Percentiles rank a stretch among this genome's conserved stretches.
These are phyloP conservation scores for Rhinopithecus roxellana DNA, from an alignment of 2,113 vertebrate genomes.

Conservation along the genomic window DNA sequence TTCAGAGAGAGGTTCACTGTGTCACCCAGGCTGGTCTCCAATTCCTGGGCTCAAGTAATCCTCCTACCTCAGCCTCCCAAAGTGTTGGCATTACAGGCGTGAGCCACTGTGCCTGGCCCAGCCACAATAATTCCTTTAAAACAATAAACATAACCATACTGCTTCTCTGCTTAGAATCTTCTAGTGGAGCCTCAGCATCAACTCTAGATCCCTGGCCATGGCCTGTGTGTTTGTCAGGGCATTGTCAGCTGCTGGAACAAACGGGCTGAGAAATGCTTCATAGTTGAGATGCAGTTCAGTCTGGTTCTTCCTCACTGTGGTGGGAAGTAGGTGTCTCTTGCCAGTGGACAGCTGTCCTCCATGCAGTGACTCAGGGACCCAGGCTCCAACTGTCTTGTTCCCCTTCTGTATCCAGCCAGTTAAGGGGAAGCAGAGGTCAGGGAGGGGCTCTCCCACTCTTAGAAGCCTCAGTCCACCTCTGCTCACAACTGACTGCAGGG, in stretches of 20 bases:
- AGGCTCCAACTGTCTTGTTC: neutral
- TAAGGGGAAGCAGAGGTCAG: neutral
- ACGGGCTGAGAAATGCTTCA: neutral
- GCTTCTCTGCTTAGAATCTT: neutral
- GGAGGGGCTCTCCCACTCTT: neutral
- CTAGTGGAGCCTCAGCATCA: neutral
- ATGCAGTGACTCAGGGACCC: neutral
- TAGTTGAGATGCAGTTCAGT: neutral
- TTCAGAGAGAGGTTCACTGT: neutral
- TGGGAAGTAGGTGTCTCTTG: neutral
- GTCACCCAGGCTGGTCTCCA: neutral
- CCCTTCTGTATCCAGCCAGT: neutral
- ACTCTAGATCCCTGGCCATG: neutral
- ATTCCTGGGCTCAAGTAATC: neutral
- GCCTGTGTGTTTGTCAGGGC: neutral
- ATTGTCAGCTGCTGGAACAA: neutral
- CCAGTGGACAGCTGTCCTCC: neutral
- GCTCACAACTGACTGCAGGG: neutral
- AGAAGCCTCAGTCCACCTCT: neutral
- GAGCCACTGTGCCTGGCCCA: neutral
- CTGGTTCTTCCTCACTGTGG: neutral
- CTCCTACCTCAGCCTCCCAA: neutral
- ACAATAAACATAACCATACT: neutral
- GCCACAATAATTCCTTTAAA: neutral
- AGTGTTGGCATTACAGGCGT: neutral